These are phyloP conservation scores for Sylvia borin DNA, from an alignment of 2,797 vertebrate genomes.

Conservation along the genomic window DNA sequence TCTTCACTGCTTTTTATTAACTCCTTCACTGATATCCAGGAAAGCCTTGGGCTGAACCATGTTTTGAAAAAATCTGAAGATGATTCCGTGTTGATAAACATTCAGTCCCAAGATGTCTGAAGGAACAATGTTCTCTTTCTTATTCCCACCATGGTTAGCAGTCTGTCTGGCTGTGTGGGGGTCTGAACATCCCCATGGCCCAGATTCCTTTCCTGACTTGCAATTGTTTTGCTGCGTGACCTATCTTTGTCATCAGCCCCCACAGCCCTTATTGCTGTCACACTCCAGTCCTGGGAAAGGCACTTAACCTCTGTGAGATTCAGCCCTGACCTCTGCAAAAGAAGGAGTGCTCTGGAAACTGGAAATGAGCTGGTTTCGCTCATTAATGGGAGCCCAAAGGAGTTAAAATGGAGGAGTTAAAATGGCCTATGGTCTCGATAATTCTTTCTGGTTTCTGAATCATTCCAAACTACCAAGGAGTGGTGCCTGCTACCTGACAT, in stretches of 20 bases:
- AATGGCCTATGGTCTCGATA: accelerated
- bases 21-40: neutral
- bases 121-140: conserved; percentile 42
- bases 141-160: neutral
- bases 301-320: conserved; percentile 21
- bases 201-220: conserved; percentile 54
- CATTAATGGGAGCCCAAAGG: neutral
- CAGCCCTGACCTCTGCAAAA: conserved; percentile 35
- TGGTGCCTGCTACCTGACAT: neutral
- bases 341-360: neutral
- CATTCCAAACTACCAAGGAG: neutral
- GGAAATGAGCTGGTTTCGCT: neutral
- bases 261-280: neutral
- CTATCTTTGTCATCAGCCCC: conserved; percentile 30
- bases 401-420: neutral
- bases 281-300: conserved; percentile 46
- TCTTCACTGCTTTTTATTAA: neutral
- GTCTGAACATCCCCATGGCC: conserved; percentile 43
- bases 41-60: neutral
- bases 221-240: conserved; percentile 31
- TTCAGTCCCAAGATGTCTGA: neutral
- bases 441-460: neutral
- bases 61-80: neutral
- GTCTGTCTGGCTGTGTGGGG: neutral
- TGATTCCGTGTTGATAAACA: neutral